These are phyloP conservation scores for Chrysolina haemoptera DNA, from an alignment of 2,888 invertebrate species.

Conservation along the genomic window DNA sequence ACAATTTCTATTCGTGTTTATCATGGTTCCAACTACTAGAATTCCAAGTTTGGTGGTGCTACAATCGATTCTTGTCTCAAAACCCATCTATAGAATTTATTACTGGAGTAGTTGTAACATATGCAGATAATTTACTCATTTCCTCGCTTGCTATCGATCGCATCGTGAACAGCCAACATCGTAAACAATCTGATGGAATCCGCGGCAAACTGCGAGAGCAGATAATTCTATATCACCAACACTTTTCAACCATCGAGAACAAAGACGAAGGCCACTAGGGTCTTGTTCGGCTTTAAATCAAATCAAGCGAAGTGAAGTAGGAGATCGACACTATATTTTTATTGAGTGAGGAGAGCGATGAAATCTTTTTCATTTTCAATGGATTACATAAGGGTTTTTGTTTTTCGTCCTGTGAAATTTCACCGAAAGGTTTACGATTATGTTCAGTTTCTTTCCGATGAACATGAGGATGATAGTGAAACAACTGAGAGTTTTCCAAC, in stretches of 20 bases:
- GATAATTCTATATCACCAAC: conserved; percentile 52
- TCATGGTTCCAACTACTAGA: too few species aligned
- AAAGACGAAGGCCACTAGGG: background rate
- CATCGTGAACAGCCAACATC: conserved; percentile 56
- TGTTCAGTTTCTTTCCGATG: too few species aligned
- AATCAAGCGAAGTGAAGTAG: background rate
- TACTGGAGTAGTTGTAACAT: background rate
- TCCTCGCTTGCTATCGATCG: background rate
- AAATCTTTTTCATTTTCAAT: background rate
- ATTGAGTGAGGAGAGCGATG: background rate
- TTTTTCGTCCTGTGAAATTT: too few species aligned
- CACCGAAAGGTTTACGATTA: too few species aligned
- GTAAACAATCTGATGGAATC: conserved; percentile 57
- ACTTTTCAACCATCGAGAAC: conserved; percentile 50
- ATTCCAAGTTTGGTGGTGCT: too few species aligned
- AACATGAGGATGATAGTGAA: too few species aligned
- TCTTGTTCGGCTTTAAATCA: background rate
- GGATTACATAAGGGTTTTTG: too few species aligned
- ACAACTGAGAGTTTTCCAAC: too few species aligned
- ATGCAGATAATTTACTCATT: background rate
- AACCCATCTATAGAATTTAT: background rate
- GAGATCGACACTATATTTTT: background rate
- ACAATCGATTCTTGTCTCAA: too few species aligned
- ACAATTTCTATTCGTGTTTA: too few species aligned
- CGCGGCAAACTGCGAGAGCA: conserved; percentile 50